Evolutionary conservation across 1,140 invertebrate species (phyloP), one percentile per base, ranked within the genome.

Genomic region (Pachyrhynchus sulphureomaculatus): DNA sequence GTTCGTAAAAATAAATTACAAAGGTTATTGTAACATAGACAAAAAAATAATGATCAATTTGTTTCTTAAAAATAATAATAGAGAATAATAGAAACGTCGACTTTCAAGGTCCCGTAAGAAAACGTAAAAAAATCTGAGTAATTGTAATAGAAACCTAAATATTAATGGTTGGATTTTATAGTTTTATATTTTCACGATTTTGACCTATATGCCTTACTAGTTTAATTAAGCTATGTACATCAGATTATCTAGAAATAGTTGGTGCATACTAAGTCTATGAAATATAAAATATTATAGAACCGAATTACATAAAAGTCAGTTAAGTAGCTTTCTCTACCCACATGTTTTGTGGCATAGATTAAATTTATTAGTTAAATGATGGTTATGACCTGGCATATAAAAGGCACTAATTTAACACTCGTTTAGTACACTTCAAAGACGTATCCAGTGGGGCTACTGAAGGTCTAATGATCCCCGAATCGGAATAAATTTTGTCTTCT

Each of bases 311-410:
- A 44, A 44, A 20, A 18, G 17, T 9, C 17, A 17, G n/a, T n/a
- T n/a, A 44, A 23, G 21, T 4, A 44, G 41, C 41, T 44, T 44
- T 44, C 41, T 18, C 41, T 44, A 44, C 41, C 41, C 41, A 44
- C 41, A 23, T 44, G 21, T 44, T 37, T 13, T 8, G 41, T 44
- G 41, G 41, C 41, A 44, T 44, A 44, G 21, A 44, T 20, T 44
- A 44, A 23, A 18, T 44, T 44, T 44, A 44, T 44, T 44, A 44
- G 41, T 23, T 18, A 44, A 44, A 44, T 44, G 17, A 44, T 8
- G 21, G 41, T 37, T 13, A 13, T 37, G 34, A 13, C 10, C 34
- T n/a, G n/a, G n/a, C n/a, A 3, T 13, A 37, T 37, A 37, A 37
- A 37, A 13, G 3, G 4, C 34, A 13, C 15, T 37, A 4, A 37